These are phyloP conservation scores for Enteromius afrohamiltoni DNA, from an alignment of 2,797 vertebrate species.

Conservation along the genomic window DNA sequence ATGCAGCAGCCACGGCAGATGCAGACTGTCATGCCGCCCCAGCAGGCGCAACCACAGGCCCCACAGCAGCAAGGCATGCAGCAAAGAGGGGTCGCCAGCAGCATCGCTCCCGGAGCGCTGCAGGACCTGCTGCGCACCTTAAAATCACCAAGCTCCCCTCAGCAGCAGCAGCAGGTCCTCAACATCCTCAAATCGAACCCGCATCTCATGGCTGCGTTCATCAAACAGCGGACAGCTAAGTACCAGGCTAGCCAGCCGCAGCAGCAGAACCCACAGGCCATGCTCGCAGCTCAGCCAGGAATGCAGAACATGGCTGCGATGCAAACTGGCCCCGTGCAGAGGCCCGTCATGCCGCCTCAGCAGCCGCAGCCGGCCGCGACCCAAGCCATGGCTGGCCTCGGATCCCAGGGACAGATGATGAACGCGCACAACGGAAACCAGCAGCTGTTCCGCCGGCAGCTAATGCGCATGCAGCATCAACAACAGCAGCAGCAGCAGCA, in stretches of 20 bases:
- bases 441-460: constrained; percentile 87
- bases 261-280: constrained; percentile 75
- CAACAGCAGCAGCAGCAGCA: constrained; percentile 64
- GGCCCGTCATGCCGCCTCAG: constrained; percentile 86
- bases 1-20: constrained; percentile 77
- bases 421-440: constrained; percentile 83
- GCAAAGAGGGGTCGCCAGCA: constrained; percentile 76
- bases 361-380: constrained; percentile 77
- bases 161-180: constrained; percentile 98
- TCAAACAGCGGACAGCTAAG: constrained; percentile 97
- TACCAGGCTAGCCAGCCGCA: constrained; percentile 93
- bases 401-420: constrained; percentile 88
- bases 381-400: constrained; percentile 83
- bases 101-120: constrained; percentile 89
- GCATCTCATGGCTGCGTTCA: constrained; percentile 98
- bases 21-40: constrained; percentile 75
- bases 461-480: constrained; percentile 80
- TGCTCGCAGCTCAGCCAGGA: constrained; percentile 79
- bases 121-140: constrained; percentile 94
- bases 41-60: constrained; percentile 80
- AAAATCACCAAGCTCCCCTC: constrained; percentile 94
- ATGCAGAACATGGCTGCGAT: constrained; percentile 86
- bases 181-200: constrained; percentile 99
- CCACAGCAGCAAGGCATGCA: constrained; percentile 74
- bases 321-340: constrained; percentile 82